Conservation (phyloP, 2,113 vertebrate genomes). For the Corythoichthys intestinalis region DNA sequence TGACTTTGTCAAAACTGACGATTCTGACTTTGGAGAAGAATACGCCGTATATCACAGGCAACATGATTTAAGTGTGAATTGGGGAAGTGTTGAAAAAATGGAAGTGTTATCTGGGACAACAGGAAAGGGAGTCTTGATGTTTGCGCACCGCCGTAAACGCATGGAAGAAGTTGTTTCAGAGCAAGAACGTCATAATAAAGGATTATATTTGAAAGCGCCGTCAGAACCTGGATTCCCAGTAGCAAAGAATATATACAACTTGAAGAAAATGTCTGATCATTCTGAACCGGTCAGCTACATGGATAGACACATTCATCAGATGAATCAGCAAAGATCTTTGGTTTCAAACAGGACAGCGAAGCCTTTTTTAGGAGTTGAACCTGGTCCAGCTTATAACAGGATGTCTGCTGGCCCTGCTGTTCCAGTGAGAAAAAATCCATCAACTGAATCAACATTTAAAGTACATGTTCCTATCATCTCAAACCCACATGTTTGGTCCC, state of each 20-base stretch:
- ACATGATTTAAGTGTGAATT: conserved; percentile 70
- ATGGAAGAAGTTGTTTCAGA: conserved; percentile 86
- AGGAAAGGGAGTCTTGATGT: conserved; percentile 94
- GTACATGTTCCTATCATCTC: conserved; percentile 64
- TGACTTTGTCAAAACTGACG: conserved; percentile 75
- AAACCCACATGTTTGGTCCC: conserved; percentile 75
- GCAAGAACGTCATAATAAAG: conserved; percentile 75
- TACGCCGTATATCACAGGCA: conserved; percentile 69
- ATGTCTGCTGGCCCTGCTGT: conserved; percentile 58
- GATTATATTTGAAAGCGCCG: conserved; percentile 53
- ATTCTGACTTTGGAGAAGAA: conserved; percentile 84
- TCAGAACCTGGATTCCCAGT: conserved; percentile 46
- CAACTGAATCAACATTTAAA: conserved; percentile 74
- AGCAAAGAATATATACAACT: conserved; percentile 30
- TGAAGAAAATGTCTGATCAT: conserved; percentile 40
- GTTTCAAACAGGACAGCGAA: conserved; percentile 87
- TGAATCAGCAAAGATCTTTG: conserved; percentile 60
- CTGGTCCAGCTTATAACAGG: conserved; percentile 65
- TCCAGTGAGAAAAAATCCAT: conserved; percentile 62
- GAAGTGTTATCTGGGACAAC: conserved; percentile 83
- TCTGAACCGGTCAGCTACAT: conserved; percentile 58
- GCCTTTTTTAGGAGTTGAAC: conserved; percentile 78
- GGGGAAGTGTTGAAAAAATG: conserved; percentile 80
- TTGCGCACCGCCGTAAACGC: conserved; percentile 86
- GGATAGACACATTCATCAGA: conserved; percentile 52